Base-by-base conservation (phyloP, 1,140 invertebrate genomes). In the Galleria mellonella region DNA sequence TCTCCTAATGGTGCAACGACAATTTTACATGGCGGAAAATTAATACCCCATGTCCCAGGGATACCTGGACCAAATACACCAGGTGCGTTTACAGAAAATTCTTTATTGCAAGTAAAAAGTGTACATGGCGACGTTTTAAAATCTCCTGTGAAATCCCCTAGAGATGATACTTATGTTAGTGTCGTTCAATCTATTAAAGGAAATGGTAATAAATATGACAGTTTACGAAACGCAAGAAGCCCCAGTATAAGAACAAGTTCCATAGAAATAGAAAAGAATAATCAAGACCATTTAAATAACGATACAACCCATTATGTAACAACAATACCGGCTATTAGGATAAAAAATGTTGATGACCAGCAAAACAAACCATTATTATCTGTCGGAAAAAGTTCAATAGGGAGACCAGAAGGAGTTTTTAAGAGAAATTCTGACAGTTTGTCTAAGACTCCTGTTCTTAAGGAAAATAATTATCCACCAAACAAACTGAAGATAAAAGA, bases 11-110 rank as follows among this genome's bases (percentile, higher is more conserved):
- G 79, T 11, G 71, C 83, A 28, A 67, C 86, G 7, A 92, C 91
- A 9, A 91, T 91, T 54, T 66, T 90, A 17, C 90, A 91, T 44
- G 88, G 89, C 14, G 92, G 91, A n/a, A 93, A 93, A 69, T 75
- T 92, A 6, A 93, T 95, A 58, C 92, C 93, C 3, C 92, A 93
- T 73, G 94, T 96, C 4, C 94, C 94, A 1, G 94, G 94, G 8
- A 96, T 96, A 72, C 94, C 94, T 0, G 94, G 94, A 28, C 94
- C 94, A 0, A 91, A 92, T 50, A 91, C 88, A 9, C 69, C 83
- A 45, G 83, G 86, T 31, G 68, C 86, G 6, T 87, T 79, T 53
- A 49, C 87, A 39, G 72, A 62, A 33, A 74, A 52, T 51, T 28
- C 55, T 36, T 65, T 50, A 35, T 14, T 51, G 17, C 52, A 58